Conservation (phyloP, 2,113 vertebrate species). For the Phylloscopus trochilus region DNA sequence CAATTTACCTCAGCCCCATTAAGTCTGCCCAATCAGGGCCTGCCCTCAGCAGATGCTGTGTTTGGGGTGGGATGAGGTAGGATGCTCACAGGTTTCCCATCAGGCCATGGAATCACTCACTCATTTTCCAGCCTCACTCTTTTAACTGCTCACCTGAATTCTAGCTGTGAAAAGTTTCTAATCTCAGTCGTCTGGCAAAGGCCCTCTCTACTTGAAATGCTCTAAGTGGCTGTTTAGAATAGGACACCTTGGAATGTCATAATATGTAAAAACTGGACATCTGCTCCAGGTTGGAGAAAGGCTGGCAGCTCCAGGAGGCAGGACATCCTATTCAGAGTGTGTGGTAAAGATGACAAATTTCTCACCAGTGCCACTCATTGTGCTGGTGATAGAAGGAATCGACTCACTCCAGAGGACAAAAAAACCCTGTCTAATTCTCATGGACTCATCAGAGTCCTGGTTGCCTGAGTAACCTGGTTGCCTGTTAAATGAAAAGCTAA, state of each 20-base stretch:
- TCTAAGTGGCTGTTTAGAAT: not conserved
- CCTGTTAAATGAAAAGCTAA: not conserved
- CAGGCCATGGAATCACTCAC: not conserved
- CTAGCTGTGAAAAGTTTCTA: not conserved
- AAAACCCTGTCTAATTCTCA: rapidly evolving
- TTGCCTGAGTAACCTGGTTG: not conserved
- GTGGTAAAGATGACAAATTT: not conserved
- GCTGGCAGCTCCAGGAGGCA: not conserved
- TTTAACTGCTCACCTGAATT: not conserved
- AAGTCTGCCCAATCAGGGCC: not conserved
- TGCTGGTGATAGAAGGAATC: not conserved
- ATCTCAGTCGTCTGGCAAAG: not conserved
- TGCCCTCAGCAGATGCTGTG: not conserved
- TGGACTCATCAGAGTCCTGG: no score
- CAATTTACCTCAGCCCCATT: not conserved
- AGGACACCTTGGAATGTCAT: not conserved
- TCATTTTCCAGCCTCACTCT: not conserved
- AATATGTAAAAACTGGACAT: not conserved
- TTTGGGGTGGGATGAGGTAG: not conserved
- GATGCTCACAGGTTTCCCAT: not conserved
- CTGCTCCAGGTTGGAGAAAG: not conserved
- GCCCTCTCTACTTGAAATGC: not conserved
- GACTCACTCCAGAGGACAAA: not conserved
- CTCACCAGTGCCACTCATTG: not conserved
- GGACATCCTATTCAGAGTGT: not conserved